Conservation (phyloP, 2,888 invertebrate genomes). For the Dysmachus trigonus region DNA sequence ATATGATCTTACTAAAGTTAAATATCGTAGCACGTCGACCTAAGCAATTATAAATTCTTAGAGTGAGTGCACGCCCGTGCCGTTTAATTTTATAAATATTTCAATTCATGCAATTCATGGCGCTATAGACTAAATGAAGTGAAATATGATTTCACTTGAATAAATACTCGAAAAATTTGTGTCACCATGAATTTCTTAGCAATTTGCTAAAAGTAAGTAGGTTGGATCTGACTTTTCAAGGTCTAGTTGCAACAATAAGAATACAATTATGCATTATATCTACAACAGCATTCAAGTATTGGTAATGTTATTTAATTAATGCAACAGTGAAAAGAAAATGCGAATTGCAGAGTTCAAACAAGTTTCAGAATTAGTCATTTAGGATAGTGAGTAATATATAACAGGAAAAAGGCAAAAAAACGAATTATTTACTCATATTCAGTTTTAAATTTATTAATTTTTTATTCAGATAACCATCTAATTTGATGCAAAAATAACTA, state of each 20-base stretch:
- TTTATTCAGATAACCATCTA: too few species aligned
- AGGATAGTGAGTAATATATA: neutral
- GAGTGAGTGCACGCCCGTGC: neutral
- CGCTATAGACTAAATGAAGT: neutral
- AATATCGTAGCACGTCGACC: neutral
- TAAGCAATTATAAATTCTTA: neutral
- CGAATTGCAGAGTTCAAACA: neutral
- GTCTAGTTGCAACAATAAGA: neutral
- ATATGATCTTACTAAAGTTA: neutral
- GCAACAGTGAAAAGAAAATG: neutral
- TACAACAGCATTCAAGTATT: neutral
- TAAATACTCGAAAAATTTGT: neutral
- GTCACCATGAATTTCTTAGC: neutral
- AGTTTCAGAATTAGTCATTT: neutral
- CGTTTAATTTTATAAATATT: neutral
- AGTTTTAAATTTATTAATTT: neutral
- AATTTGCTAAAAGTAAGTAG: neutral
- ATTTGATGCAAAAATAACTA: too few species aligned
- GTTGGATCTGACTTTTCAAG: neutral
- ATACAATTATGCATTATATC: neutral
- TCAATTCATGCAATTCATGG: neutral
- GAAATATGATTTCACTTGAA: neutral
- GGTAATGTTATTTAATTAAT: neutral
- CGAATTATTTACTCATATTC: neutral
- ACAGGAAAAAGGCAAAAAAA: neutral